Evolutionary conservation across 2,888 invertebrate genomes (phyloP), one percentile per base, ranked within the genome.

Genomic region (Acrocyrtus sp.): DNA sequence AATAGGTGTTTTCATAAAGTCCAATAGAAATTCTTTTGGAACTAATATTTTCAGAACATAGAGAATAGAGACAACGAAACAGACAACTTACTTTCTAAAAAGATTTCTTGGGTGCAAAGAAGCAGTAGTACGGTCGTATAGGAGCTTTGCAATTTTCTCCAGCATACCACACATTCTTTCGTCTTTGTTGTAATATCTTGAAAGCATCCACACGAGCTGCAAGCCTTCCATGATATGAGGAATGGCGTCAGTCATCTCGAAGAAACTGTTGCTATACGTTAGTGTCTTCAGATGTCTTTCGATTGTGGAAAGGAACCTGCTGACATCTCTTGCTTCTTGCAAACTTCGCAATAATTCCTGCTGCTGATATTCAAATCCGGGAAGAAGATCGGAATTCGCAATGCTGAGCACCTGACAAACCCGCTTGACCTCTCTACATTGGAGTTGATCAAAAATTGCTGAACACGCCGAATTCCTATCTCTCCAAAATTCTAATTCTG

Each of bases 131-230:
- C 94, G 92, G 74, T 92, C 88, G 56, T 91, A 89, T 5, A 96
- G 86, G 6, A 93, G 91, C 89, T 92, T 92, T 0, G 94, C 93
- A 80, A 96, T 92, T 81, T 93, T 88, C 72, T 91, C 89, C 83
- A 96, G 87, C 2, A 97, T 86, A 0, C 92, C 90, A 26, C 93
- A 90, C 95, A 96, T 95, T 69, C 91, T 89, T 74, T 93, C 92
- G 82, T 96, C 96, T 0, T 87, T 89, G 74, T 92, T 90, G 83
- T 93, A 96, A 81, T 94, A 93, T 58, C 89, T 86, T 0, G 96
- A 96, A 62, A 96, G 88, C 57, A 95, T 91, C 96, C 96, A 96
- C 82, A 96, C 92, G 88, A 96, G 91, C 80, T 92, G 90, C 43
- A 96, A 84, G 1, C 94, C 93, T 76, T 94, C 92, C 86, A 95